These are phyloP conservation scores for Rallus limicola DNA, from an alignment of 2,113 vertebrate genomes.

Conservation along the genomic window DNA sequence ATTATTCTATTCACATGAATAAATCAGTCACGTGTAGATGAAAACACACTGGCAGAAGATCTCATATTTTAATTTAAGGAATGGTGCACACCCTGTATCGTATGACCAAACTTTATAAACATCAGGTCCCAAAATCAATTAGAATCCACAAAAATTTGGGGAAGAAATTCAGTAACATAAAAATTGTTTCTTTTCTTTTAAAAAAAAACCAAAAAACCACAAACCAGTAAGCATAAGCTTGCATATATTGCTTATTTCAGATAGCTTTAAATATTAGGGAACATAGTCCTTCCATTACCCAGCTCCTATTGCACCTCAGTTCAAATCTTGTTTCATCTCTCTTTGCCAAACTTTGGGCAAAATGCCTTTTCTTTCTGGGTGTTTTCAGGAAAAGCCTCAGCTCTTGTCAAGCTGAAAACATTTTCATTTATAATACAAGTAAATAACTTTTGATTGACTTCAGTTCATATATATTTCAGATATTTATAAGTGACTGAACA, in stretches of 20 bases:
- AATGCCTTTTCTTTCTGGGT: background rate
- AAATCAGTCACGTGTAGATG: background rate
- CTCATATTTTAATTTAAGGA: background rate
- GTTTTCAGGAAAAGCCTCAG: background rate
- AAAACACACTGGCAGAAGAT: background rate
- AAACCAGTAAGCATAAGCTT: background rate
- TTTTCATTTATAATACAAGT: background rate
- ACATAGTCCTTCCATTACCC: background rate
- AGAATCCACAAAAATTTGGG: background rate
- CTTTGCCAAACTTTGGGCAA: background rate
- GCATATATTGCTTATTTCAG: background rate
- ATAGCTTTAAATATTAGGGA: background rate
- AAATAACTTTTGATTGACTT: background rate
- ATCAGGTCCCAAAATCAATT: background rate
- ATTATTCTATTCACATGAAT: background rate
- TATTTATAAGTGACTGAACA: background rate
- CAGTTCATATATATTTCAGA: background rate
- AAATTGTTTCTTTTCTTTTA: background rate
- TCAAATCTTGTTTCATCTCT: background rate
- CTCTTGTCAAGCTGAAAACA: background rate
- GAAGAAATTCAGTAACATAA: background rate
- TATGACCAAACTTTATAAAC: background rate
- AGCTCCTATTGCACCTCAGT: background rate
- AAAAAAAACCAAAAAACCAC: background rate
- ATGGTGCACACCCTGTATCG: background rate